Base-by-base conservation (phyloP, 2,888 invertebrate genomes). In the Ectemnius cavifrons region DNA sequence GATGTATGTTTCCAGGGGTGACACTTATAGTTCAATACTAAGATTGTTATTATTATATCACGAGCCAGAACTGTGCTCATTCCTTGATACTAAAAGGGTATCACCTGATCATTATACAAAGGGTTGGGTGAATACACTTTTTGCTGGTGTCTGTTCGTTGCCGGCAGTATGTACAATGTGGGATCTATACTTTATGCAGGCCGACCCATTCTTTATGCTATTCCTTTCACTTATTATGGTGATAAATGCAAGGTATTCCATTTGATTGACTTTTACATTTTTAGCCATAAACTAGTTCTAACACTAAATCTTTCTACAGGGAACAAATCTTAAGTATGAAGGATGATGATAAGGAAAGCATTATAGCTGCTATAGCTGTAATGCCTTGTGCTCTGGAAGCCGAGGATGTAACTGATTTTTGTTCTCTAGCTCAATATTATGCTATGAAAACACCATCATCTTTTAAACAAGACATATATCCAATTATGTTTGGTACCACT, bases 371-470 rank as follows among this genome's bases (percentile, higher is more conserved):
- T 80, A 91, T 97, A 52, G 92, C 93, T 65, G 93, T 94, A 81
- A 95, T 97, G 94, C 97, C 98, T 11, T 94, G 95, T 85, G 97
- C 96, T 67, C 92, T 99, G 81, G 97, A 97, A 91, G 95, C 96
- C 0, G 98, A 97, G 87, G 99, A 99, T 92, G 97, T 99, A 11
- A 95, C 96, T 6, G 99, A 99, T 91, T 98, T 99, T 91, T 98
- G 98, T 92, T 96, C 98, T 3, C 92, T 99, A 80, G 98, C 99
- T n/a, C 96, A 97, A 90, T 98, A 98, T 92, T 99, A 99, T 92
- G 95, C 97, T 16, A 92, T 96, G 76, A 97, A 97, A 92, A 99
- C 99, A 8, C 99, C 99, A 1, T 94, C 95, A 75, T 98, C 98
- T 28, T 98, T 98, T 90, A 94, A 97, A 88, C 95, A 96, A 86